Evolutionary conservation across 2,113 vertebrate genomes (phyloP).

Genomic region (Procavia capensis): DNA sequence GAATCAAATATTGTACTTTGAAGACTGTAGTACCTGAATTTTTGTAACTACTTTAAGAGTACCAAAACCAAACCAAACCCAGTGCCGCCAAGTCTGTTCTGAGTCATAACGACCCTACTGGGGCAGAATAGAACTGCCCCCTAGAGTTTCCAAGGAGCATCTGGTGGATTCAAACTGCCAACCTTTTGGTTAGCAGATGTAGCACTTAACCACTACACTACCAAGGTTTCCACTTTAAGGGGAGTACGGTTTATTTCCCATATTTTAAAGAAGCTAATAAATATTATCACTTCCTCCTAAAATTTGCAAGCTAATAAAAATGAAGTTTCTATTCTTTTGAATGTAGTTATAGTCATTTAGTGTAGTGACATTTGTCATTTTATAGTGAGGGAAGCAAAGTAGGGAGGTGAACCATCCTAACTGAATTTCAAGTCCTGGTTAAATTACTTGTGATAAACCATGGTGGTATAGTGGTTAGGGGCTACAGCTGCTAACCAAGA

Average conservation of each 20-base stretch:
- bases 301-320: not conserved
- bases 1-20: not conserved
- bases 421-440: not conserved
- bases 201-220: too few relatives aligned
- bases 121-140: too few relatives aligned
- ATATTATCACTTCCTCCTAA: not conserved
- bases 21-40: not conserved
- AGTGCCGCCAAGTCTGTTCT: too few relatives aligned
- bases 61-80: too few relatives aligned
- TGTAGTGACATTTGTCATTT: not conserved
- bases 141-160: too few relatives aligned
- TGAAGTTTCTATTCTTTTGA: slow-evolving; percentile 11
- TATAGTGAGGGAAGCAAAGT: not conserved
- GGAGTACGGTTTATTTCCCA: not conserved
- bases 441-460: not conserved
- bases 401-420: not conserved
- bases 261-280: not conserved
- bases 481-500: too few relatives aligned
- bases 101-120: too few relatives aligned
- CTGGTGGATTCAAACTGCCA: too few relatives aligned
- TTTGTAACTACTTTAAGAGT: not conserved
- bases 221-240: not conserved
- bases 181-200: too few relatives aligned
- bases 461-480: too few relatives aligned
- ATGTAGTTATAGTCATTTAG: not conserved